A percentile compares a stretch with the other conserved stretches of the same genome.
Evolutionary conservation across 2,888 invertebrate species (phyloP).

Genomic region (Morpho helenor): DNA sequence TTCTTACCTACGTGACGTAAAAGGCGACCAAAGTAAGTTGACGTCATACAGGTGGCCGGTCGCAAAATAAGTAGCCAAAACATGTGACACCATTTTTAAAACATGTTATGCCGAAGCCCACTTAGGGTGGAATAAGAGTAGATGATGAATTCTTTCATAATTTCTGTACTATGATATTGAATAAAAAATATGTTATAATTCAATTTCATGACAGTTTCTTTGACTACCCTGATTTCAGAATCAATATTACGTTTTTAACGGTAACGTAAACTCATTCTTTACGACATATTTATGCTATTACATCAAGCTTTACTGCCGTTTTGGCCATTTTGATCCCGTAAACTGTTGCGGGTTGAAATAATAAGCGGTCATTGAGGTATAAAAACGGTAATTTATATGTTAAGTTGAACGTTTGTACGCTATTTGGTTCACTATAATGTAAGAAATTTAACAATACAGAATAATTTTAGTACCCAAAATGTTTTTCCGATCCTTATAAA

Average conservation of each 20-base stretch:
- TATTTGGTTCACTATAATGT: conserved; percentile 5
- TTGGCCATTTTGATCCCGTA: conserved; percentile 37
- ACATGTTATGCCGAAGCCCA: no score
- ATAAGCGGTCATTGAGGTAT: conserved; percentile 30
- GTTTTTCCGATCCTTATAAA: no score
- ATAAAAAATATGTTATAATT: background rate
- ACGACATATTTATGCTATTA: conserved; percentile 39
- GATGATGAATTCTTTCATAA: no score
- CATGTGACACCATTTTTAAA: no score
- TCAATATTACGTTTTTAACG: conserved; percentile 36
- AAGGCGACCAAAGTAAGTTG: no score
- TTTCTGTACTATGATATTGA: no score
- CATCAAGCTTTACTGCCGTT: conserved; percentile 38
- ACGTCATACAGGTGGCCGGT: no score
- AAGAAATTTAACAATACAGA: background rate
- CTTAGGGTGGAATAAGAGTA: no score
- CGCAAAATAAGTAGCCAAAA: no score
- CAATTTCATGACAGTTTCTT: background rate
- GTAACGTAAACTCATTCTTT: conserved; percentile 35
- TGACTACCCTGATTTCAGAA: conserved; percentile 20
- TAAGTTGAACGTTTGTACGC: conserved; percentile 29
- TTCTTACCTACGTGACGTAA: no score
- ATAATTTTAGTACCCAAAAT: no score
- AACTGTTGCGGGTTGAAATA: conserved; percentile 39
- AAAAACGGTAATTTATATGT: conserved; percentile 37